Evolutionary conservation across 1,140 invertebrate genomes (phyloP).

Genomic region (Hyles euphorbiae): DNA sequence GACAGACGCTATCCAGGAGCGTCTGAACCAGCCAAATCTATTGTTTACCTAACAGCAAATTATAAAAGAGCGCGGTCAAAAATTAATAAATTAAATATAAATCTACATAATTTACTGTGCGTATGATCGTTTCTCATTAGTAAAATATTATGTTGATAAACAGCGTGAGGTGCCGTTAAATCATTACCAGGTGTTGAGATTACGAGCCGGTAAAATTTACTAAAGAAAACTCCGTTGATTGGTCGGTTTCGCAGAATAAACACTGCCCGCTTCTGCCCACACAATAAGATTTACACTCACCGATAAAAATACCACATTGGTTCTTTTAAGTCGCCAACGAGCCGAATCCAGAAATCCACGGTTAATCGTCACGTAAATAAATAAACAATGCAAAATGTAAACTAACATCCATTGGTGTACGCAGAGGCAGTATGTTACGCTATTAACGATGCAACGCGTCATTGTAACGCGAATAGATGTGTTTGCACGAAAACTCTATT

Average conservation of each 20-base stretch:
- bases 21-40: no score
- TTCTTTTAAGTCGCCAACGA: constrained; percentile 49
- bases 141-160: constrained; percentile 20
- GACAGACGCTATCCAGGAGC: no score
- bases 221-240: constrained; percentile 5
- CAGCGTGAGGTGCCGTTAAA: constrained; percentile 16
- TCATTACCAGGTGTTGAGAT: constrained; percentile 21
- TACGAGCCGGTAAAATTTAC: constrained; percentile 11
- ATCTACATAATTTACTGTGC: no score
- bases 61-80: no score
- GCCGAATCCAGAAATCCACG: constrained; percentile 31
- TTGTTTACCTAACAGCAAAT: no score
- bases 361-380: constrained; percentile 45
- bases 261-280: constrained; percentile 43
- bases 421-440: no score
- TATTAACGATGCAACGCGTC: neutral
- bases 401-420: neutral
- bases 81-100: no score
- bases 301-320: constrained; percentile 66
- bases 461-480: no score
- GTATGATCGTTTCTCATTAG: constrained; percentile 7
- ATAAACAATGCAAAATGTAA: constrained; percentile 50
- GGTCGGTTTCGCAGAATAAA: constrained; percentile 43
- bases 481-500: no score
- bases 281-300: constrained; percentile 69